A percentile compares a stretch with the other conserved stretches of the same genome.
Evolutionary conservation across 35 echinoderm and acorn worm species (phyloP).

Genomic region (Holothuria glaberrima): DNA sequence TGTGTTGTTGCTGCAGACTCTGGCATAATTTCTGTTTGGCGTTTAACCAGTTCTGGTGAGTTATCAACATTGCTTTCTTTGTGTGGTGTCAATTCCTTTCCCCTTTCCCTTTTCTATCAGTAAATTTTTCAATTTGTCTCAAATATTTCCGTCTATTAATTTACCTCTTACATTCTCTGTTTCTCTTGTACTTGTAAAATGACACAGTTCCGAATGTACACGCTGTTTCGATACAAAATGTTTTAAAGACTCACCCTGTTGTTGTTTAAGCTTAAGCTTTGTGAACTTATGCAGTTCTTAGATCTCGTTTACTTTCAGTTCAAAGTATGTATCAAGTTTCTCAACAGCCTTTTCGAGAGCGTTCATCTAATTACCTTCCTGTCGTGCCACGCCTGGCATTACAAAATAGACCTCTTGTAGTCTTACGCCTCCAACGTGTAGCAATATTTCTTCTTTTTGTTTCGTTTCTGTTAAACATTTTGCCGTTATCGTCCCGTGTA

Average conservation of each 20-base stretch:
- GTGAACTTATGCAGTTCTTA: not conserved
- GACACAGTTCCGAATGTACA: not conserved
- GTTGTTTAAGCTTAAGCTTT: not conserved
- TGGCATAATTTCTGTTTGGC: too few species aligned
- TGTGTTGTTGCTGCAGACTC: too few species aligned
- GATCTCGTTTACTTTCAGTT: not conserved
- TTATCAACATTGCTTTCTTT: not conserved
- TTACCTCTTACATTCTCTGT: not conserved
- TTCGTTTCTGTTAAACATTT: not conserved
- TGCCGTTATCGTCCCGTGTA: too few species aligned
- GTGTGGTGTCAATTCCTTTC: not conserved
- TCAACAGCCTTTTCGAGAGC: not conserved
- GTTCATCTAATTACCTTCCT: not conserved
- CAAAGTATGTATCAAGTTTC: not conserved
- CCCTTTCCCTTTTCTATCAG: not conserved
- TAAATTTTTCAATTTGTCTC: not conserved
- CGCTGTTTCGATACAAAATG: not conserved
- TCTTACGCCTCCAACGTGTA: constrained; percentile 12
- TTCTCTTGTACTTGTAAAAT: not conserved
- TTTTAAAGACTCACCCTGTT: not conserved
- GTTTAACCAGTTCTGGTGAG: not conserved
- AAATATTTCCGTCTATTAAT: not conserved
- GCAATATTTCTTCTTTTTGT: not conserved
- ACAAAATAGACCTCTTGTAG: not conserved
- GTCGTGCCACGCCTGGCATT: not conserved